Base-by-base conservation (phyloP, 2,888 invertebrate species). In the Mythimna impura region DNA sequence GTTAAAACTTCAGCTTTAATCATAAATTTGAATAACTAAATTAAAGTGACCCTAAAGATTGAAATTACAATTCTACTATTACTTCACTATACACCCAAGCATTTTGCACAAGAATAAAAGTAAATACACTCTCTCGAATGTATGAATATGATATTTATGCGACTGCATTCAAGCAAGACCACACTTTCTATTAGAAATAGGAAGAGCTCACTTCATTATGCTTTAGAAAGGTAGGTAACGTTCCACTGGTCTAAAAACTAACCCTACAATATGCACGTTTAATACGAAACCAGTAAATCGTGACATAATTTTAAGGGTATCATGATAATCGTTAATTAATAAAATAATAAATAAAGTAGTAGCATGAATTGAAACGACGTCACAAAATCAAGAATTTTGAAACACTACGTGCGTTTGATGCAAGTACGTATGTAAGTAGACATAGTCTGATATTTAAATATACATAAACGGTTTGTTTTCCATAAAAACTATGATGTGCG, bases 151-250 rank as follows among this genome's bases (percentile, higher is more conserved):
- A 65, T 79, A 81, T 71, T 65, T 72, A 67, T 71, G 64, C 60
- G 40, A 30, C 40, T 66, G 55, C 43, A 71, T 67, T 77, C 43
- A 61, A 57, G 47, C 71, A 81, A 62, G 34, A 68, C 47, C 3
- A 34, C 40, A 58, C 78, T 80, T 82, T 82, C 73, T 82, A 73
- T 69, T 73, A 64, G 25, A 66, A 78, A 79, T 66, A 82, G 65
- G 66, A 78, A 77, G 20, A 68, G 17, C n/a, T 40, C 25, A 64
- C 55, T 69, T 66, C 50, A 78, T 78, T 66, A 73, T 69, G 68
- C 57, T 73, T 80, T 78, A 78, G 73, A 82, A 80, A 78, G 66
- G 67, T 68, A 78, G 66, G 67, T 68, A 66, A 55, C 20, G 43
- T 30, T 61, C 43, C 65, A 54, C 22, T 25, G 40, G 47, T 64